Conservation (phyloP, 2,888 invertebrate species). For the Epinotia demarniana region DNA sequence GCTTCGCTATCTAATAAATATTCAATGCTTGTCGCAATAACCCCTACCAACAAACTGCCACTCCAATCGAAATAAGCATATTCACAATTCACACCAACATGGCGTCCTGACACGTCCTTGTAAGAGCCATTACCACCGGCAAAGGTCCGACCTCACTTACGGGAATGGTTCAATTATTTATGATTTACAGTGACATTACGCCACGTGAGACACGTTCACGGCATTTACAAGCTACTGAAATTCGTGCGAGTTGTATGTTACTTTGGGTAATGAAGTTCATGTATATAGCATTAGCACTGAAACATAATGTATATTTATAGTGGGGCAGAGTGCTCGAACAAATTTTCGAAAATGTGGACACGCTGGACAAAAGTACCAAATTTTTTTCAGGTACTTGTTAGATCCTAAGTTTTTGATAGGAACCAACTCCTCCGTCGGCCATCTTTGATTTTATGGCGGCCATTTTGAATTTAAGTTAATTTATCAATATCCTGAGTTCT, state of each 20-base stretch:
- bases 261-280: slow-evolving; percentile 15
- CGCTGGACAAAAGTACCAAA: no score
- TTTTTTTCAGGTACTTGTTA: no score
- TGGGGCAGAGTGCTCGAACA: no score
- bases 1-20: neutral
- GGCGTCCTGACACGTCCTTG: slow-evolving; percentile 10
- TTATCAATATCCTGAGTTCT: no score
- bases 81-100: slow-evolving; percentile 1
- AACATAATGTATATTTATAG: no score
- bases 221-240: slow-evolving; percentile 24
- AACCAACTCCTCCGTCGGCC: no score
- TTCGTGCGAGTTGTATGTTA: slow-evolving; percentile 12
- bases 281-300: slow-evolving; percentile 21
- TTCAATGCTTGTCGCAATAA: neutral
- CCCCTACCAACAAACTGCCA: neutral
- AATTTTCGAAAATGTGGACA: no score
- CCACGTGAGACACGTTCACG: slow-evolving; percentile 33
- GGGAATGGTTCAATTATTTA: slow-evolving; percentile 42
- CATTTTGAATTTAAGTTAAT: no score
- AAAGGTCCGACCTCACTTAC: slow-evolving; percentile 24
- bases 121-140: slow-evolving; percentile 3
- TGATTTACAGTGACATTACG: slow-evolving; percentile 33
- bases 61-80: slow-evolving; percentile 3
- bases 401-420: no score
- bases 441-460: no score